phyloP scores from a whole-genome alignment of 2,888 invertebrate genomes.

The Seira ritae region DNA sequence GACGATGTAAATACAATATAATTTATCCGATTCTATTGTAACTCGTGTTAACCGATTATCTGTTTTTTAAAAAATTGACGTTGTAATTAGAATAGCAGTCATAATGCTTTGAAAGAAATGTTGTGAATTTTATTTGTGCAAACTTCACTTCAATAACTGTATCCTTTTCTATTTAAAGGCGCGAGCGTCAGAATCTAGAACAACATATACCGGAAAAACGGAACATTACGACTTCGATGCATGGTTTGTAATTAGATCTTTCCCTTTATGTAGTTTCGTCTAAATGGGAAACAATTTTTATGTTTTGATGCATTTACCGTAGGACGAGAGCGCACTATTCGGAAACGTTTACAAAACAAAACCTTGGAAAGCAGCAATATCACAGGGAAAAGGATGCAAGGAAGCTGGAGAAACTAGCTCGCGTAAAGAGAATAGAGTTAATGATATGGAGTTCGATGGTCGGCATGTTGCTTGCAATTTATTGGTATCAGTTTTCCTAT shows the following conservation, averaged over 20 bases:
- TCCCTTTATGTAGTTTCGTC: not conserved
- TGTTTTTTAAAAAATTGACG: too few species aligned
- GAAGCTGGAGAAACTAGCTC: not conserved
- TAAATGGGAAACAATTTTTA: not conserved
- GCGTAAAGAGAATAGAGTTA: not conserved
- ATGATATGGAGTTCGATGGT: not conserved
- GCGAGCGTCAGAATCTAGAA: not conserved
- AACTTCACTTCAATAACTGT: too few species aligned
- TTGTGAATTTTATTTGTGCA: too few species aligned
- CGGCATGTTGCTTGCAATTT: too few species aligned
- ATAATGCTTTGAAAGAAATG: too few species aligned
- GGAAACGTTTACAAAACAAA: constrained; percentile 31
- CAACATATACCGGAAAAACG: constrained; percentile 33
- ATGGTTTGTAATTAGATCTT: constrained; percentile 28
- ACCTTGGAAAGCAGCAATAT: not conserved
- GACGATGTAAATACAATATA: too few species aligned
- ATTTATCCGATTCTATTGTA: too few species aligned
- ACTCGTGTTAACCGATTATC: too few species aligned
- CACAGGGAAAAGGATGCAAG: not conserved
- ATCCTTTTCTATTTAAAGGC: not conserved
- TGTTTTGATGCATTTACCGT: not conserved
- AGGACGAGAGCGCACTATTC: constrained; percentile 51
- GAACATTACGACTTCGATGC: constrained; percentile 49
- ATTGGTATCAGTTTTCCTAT: too few species aligned
- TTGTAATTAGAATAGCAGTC: too few species aligned